Evolutionary conservation across 2,888 invertebrate species (phyloP), one percentile per base, ranked within the genome.

Genomic region (Microplitis manilae): DNA sequence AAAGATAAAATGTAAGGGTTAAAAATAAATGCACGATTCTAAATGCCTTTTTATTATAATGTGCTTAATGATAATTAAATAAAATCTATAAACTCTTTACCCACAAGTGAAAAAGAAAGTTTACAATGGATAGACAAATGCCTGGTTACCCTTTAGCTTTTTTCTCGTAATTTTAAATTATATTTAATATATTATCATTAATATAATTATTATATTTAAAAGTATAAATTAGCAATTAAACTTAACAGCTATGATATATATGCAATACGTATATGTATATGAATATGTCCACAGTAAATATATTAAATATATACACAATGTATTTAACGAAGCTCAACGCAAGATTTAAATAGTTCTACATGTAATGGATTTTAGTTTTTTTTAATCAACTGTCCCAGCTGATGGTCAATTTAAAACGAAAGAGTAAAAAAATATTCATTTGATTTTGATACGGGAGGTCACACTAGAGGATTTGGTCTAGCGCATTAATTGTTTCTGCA

Each of bases 31-130:
- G 50, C 50, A 50, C 50, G 5, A 13, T 76, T 73, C 41, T 81
- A 80, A 83, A 83, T 83, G 79, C 79, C 76, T 80, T 79, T 76
- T 79, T 77, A 77, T 79, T 75, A 38, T 75, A 79, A 77, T 78
- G 70, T 73, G 73, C 76, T 81, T 75, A 81, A 77, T 80, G 78
- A 70, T 78, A 62, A 74, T 60, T 61, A 73, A 17, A 39, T 62
- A 69, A 67, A 62, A 72, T 38, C 62, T 7, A 20, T 68, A 67
- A 68, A 8, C 68, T 60, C 67, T 70, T 59, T 68, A 60, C 20
- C 64, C 9, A 40, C n/a, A 30, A 30, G 65, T 6, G 60, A 75
- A 67, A 17, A 50, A 39, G 41, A 68, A 72, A 61, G 15, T 70
- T 30, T 30, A 70, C 70, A 70, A 30, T 41, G 70, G 20, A 60